phyloP scores from a whole-genome alignment of 2,797 vertebrate genomes.

The Apogon hyalosoma region DNA sequence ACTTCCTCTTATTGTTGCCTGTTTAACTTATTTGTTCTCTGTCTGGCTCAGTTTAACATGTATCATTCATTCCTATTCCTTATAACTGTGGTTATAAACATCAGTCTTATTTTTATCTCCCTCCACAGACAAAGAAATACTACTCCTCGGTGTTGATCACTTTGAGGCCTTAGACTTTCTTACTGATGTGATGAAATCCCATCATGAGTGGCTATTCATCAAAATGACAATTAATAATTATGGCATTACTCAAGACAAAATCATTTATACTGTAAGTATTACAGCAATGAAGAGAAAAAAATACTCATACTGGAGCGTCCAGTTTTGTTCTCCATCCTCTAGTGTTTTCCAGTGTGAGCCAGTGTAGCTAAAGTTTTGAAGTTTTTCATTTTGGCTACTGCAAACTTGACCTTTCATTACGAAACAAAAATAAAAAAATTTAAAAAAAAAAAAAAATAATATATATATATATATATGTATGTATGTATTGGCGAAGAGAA shows the following conservation, averaged over 20 bases:
- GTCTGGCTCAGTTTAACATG: too few relatives aligned
- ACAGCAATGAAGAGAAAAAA: neutral
- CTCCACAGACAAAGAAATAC: constrained; percentile 49
- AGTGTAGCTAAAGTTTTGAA: too few relatives aligned
- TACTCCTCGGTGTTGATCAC: constrained; percentile 47
- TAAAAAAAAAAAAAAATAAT: too few relatives aligned
- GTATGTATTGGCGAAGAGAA: too few relatives aligned
- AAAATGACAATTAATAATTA: constrained; percentile 56
- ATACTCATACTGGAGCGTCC: neutral
- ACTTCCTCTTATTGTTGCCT: too few relatives aligned
- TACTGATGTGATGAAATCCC: constrained; percentile 60
- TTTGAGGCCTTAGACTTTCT: constrained; percentile 59
- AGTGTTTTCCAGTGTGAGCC: too few relatives aligned
- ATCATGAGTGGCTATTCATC: constrained; percentile 79
- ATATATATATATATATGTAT: too few relatives aligned
- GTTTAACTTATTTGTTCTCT: too few relatives aligned
- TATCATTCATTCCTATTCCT: neutral
- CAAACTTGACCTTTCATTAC: too few relatives aligned
- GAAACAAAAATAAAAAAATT: too few relatives aligned
- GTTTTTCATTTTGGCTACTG: too few relatives aligned
- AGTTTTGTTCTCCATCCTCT: neutral
- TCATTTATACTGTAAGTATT: constrained; percentile 72
- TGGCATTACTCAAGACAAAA: constrained; percentile 33
- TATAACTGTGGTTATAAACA: neutral
- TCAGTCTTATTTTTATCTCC: neutral